Conservation (phyloP, 2,888 invertebrate genomes). For the Rugalucina vietnamica region DNA sequence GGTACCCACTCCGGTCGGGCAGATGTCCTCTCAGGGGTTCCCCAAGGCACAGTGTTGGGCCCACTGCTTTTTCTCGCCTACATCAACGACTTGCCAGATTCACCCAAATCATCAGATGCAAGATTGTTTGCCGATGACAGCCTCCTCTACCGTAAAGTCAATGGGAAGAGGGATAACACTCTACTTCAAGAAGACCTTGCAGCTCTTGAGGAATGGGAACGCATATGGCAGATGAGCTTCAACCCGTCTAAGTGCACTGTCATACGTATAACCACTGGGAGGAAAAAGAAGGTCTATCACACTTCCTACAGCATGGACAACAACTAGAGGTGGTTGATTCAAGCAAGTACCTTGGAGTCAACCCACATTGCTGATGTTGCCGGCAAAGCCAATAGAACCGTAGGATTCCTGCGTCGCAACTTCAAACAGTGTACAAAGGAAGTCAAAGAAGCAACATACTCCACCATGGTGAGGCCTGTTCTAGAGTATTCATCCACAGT, state of each 20-base stretch:
- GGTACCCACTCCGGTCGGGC: slow-evolving; percentile 5
- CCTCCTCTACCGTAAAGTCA: background rate
- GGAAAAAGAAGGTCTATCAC: background rate
- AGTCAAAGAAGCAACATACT: background rate
- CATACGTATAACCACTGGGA: background rate
- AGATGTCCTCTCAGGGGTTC: slow-evolving; percentile 26
- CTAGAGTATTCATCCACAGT: background rate
- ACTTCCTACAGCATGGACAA: background rate
- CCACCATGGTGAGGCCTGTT: background rate
- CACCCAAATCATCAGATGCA: background rate
- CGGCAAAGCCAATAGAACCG: background rate
- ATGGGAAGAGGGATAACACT: background rate
- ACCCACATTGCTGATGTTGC: background rate
- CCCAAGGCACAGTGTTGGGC: slow-evolving; percentile 31
- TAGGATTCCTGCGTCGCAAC: background rate
- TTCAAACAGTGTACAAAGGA: background rate
- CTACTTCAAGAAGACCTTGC: background rate
- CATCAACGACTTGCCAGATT: slow-evolving; percentile 12
- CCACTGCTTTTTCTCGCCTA: slow-evolving; percentile 33
- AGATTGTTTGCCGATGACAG: background rate
- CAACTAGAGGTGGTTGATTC: background rate
- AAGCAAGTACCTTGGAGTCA: background rate
- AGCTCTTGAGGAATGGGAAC: slow-evolving; percentile 4
- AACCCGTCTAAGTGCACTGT: background rate
- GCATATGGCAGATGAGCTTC: background rate